Conservation (phyloP, 2,113 vertebrate species). For the Charadrius vociferus region DNA sequence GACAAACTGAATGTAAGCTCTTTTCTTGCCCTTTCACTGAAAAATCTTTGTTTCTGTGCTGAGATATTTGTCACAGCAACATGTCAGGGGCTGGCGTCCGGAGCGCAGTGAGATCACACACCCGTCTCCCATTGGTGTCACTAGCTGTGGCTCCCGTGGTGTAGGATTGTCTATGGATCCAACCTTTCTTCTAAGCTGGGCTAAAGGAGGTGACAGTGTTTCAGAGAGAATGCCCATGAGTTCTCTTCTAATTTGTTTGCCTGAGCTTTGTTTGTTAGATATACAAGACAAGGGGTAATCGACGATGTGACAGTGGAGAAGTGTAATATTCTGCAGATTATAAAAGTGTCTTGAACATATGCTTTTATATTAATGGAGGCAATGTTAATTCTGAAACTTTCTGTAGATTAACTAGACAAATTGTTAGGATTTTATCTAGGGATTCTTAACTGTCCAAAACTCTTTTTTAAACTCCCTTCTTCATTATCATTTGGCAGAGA, state of each 20-base stretch:
- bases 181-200: neutral
- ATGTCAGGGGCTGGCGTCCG: neutral
- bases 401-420: neutral
- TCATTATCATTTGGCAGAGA: conserved; percentile 62
- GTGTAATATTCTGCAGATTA: neutral
- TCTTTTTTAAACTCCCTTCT: conserved; percentile 42
- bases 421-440: conserved; percentile 55
- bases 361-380: neutral
- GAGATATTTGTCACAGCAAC: neutral
- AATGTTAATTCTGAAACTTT: neutral
- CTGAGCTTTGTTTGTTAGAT: neutral
- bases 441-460: conserved; percentile 42
- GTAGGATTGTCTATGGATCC: neutral
- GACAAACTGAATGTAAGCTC: neutral
- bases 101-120: neutral
- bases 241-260: neutral
- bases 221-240: neutral
- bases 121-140: neutral
- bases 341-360: neutral
- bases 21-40: neutral
- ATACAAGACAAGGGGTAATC: neutral
- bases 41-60: neutral
- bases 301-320: neutral
- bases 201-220: neutral
- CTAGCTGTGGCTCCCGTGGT: neutral